Evolutionary conservation across 2,888 invertebrate species (phyloP).

Genomic region (Drosophila anomalipes): DNA sequence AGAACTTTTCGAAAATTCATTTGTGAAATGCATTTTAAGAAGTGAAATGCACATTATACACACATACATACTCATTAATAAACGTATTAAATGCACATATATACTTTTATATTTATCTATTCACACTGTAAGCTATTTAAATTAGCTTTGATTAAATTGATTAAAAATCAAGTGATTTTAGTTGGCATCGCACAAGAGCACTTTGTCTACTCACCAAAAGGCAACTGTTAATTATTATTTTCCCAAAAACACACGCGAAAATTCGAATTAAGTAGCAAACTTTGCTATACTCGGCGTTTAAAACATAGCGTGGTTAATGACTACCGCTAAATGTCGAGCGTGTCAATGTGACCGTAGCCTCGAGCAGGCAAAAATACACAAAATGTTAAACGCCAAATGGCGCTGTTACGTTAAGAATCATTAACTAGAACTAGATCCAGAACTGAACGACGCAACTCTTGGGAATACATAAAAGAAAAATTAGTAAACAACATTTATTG

Average conservation of each 20-base stretch:
- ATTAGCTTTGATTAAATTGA: not conserved
- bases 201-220: conserved; percentile 1
- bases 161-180: not conserved
- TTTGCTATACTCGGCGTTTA: not conserved
- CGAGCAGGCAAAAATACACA: not conserved
- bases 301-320: conserved; percentile 2
- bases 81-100: not conserved
- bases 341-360: conserved; percentile 2
- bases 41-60: not conserved
- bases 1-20: not conserved
- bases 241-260: not conserved
- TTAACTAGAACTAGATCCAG: conserved; percentile 24
- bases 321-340: not conserved
- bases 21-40: not conserved
- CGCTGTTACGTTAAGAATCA: conserved; percentile 15
- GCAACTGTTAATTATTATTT: not conserved
- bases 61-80: not conserved
- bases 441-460: conserved; percentile 36
- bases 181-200: not conserved
- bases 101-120: not conserved
- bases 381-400: conserved; percentile 22
- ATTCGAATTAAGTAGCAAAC: not conserved
- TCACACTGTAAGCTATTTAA: not conserved
- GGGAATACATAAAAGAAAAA: conserved; percentile 76
- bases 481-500: conserved; percentile 73